Percentiles rank a stretch among this genome's conserved stretches.
Conservation (phyloP, 92 coral and sea anemone species). For the Bergia sp. region DNA sequence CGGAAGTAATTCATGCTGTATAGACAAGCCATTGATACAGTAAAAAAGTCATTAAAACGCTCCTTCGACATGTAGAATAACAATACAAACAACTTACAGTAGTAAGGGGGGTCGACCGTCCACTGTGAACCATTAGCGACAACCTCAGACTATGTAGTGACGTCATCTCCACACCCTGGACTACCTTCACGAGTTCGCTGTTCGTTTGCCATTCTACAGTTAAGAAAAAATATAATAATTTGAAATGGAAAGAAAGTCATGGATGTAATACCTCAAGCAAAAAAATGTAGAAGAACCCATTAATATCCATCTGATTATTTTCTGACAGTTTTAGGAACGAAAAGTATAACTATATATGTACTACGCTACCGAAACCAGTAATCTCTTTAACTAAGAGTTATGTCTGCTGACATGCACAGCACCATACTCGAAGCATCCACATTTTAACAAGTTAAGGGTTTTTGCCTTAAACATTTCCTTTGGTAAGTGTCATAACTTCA, state of each 20-base stretch:
- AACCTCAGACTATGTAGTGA: constrained; percentile 7
- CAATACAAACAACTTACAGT: not conserved
- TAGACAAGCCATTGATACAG: not conserved
- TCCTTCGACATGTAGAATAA: not conserved
- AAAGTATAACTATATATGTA: too few relatives aligned
- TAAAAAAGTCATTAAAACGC: not conserved
- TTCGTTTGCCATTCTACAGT: constrained; percentile 20
- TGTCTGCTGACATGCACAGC: not conserved
- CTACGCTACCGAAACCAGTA: not conserved
- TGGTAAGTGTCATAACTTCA: too few relatives aligned
- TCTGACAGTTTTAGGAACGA: not conserved
- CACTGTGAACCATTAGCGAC: constrained; percentile 26
- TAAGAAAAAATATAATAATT: too few relatives aligned
- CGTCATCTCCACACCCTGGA: constrained; percentile 25
- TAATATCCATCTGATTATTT: not conserved
- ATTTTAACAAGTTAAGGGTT: too few relatives aligned
- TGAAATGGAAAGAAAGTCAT: too few relatives aligned
- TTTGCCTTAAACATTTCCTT: too few relatives aligned
- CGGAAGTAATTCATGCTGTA: not conserved
- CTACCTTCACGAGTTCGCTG: constrained; percentile 8
- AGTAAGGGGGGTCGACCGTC: constrained; percentile 16
- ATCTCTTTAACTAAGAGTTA: not conserved
- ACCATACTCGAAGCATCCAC: not conserved
- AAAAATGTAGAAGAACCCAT: not conserved
- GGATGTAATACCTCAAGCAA: not conserved